Evolutionary conservation across 1,140 invertebrate species (phyloP).

Genomic region (Apis laboriosa): DNA sequence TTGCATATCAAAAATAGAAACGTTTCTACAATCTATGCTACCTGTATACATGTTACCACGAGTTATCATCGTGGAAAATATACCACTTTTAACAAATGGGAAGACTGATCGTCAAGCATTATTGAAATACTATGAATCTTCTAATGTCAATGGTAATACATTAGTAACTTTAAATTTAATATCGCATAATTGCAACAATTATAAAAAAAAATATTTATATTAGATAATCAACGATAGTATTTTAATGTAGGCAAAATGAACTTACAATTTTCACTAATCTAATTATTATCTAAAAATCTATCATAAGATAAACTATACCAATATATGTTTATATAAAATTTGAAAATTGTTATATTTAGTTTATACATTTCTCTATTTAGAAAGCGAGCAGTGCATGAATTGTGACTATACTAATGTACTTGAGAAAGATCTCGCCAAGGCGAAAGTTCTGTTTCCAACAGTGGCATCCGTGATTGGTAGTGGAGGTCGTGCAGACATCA

Average conservation of each 20-base stretch:
- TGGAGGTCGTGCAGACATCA: conserved; percentile 82
- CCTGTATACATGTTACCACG: conserved; percentile 89
- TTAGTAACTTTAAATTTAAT: not conserved
- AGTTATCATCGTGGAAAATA: conserved; percentile 86
- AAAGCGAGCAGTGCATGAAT: conserved; percentile 78
- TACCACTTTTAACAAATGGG: conserved; percentile 91
- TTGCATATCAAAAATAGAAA: conserved; percentile 85
- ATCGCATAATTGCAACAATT: too few relatives aligned
- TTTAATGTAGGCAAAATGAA: too few relatives aligned
- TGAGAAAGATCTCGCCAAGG: conserved; percentile 82
- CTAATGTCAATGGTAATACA: conserved; percentile 81
- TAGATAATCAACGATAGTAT: not conserved
- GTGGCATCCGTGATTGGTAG: conserved; percentile 86
- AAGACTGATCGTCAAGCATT: conserved; percentile 91
- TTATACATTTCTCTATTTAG: conserved; percentile 62
- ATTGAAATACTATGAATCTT: conserved; percentile 86
- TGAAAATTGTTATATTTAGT: not conserved
- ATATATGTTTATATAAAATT: too few relatives aligned
- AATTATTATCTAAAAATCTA: too few relatives aligned
- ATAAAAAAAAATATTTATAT: too few relatives aligned
- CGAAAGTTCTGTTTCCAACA: conserved; percentile 86
- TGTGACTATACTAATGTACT: conserved; percentile 85
- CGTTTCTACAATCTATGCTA: conserved; percentile 83
- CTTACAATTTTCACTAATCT: too few relatives aligned
- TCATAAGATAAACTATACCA: too few relatives aligned